Conservation (phyloP, 2,797 vertebrate genomes). For the Esox masquinongy region DNA sequence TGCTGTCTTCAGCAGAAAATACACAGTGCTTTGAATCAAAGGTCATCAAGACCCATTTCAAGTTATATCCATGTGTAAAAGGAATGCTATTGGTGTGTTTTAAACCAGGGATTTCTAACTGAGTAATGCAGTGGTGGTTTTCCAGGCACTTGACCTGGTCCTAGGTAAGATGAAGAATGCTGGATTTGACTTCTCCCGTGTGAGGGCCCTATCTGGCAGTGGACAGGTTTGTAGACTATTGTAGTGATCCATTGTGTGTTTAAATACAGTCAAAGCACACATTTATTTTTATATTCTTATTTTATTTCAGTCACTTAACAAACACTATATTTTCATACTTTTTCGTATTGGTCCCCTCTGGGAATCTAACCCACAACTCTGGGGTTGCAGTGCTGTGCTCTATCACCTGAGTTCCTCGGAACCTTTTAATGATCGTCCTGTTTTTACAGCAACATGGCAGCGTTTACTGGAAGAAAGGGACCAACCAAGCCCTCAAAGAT, state of each 20-base stretch:
- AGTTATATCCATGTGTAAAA: background rate
- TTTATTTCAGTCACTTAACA: too few species aligned
- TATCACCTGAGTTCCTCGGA: too few species aligned
- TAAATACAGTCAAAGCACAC: background rate
- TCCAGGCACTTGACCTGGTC: slow-evolving; percentile 87
- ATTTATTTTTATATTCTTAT: background rate
- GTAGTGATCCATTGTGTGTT: background rate
- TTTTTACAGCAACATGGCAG: slow-evolving; percentile 91
- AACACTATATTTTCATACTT: too few species aligned
- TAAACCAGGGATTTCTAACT: slow-evolving; percentile 26
- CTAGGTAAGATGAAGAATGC: slow-evolving; percentile 86
- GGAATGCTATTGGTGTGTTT: background rate
- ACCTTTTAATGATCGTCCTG: background rate
- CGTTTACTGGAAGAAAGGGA: slow-evolving; percentile 88
- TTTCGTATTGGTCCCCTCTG: too few species aligned
- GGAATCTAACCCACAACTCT: too few species aligned
- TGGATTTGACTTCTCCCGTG: slow-evolving; percentile 82
- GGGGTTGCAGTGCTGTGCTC: background rate
- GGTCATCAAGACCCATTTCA: background rate
- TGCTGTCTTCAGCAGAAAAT: background rate
- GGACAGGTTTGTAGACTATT: slow-evolving; percentile 81
- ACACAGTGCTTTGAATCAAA: background rate
- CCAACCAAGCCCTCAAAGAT: slow-evolving; percentile 65
- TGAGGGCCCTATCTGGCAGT: slow-evolving; percentile 88
- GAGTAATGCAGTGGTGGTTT: slow-evolving; percentile 22